These are phyloP conservation scores for Tetraodon nigroviridis DNA, from an alignment of 2,113 vertebrate genomes.

Conservation along the genomic window DNA sequence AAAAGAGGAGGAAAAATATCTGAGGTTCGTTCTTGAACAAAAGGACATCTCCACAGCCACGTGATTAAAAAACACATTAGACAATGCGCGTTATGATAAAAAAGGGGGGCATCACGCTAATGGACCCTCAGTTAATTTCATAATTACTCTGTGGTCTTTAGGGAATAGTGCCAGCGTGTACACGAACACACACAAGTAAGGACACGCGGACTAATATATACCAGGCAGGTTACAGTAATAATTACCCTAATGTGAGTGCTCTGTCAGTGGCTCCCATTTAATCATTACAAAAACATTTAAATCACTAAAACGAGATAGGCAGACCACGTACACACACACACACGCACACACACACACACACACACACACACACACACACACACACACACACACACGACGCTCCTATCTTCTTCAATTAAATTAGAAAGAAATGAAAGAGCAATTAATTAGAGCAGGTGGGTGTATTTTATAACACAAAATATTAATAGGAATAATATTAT, in stretches of 20 bases:
- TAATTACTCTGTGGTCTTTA: slow-evolving; percentile 37
- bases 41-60: slow-evolving; percentile 13
- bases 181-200: slow-evolving; percentile 1
- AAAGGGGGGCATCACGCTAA: slow-evolving; percentile 15
- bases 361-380: slow-evolving; percentile 1
- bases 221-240: slow-evolving; percentile 39
- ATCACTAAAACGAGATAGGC: slow-evolving; percentile 38
- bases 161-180: slow-evolving; percentile 25
- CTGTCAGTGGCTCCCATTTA: slow-evolving; percentile 44
- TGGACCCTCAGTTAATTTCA: slow-evolving; percentile 41
- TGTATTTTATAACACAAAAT: background rate
- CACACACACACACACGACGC: background rate
- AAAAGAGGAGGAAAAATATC: background rate
- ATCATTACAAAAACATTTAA: slow-evolving; percentile 61
- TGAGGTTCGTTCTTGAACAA: slow-evolving; percentile 35
- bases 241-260: slow-evolving; percentile 54
- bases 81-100: background rate
- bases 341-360: background rate
- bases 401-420: slow-evolving; percentile 15
- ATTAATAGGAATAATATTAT: background rate
- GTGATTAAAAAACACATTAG: slow-evolving; percentile 1
- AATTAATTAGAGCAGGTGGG: background rate
- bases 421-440: slow-evolving; percentile 14
- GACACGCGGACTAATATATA: slow-evolving; percentile 11
- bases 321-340: background rate